Conservation (phyloP, 2,888 invertebrate species). For the Fabriciana adippe region DNA sequence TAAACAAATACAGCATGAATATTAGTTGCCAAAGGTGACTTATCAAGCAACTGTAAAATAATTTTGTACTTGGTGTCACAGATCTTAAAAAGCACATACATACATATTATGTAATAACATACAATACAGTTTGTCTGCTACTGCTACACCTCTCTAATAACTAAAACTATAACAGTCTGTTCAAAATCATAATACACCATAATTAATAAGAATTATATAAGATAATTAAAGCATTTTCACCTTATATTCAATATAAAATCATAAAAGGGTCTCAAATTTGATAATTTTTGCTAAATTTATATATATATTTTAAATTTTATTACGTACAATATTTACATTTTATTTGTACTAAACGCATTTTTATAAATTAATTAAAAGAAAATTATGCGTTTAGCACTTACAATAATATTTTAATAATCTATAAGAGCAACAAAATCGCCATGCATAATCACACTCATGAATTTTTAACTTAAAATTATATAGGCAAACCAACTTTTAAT, state of each 20-base stretch:
- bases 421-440: constrained; percentile 76
- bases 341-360: constrained; percentile 64
- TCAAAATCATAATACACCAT: constrained; percentile 80
- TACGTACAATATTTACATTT: constrained; percentile 76
- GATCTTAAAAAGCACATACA: neutral
- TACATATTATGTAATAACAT: constrained; percentile 21
- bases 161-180: constrained; percentile 82
- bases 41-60: constrained; percentile 1
- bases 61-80: constrained; percentile 6
- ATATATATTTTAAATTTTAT: constrained; percentile 50
- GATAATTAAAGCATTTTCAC: constrained; percentile 82
- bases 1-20: constrained; percentile 26
- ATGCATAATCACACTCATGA: constrained; percentile 79
- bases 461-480: constrained; percentile 70
- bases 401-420: constrained; percentile 62
- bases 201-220: constrained; percentile 75
- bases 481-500: constrained; percentile 77
- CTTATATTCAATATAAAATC: constrained; percentile 80
- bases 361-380: constrained; percentile 71
- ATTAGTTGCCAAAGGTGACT: constrained; percentile 35
- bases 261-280: constrained; percentile 69
- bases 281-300: constrained; percentile 69
- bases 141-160: constrained; percentile 60
- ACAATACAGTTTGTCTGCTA: constrained; percentile 34
- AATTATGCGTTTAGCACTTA: constrained; percentile 65